Base-by-base conservation (phyloP, 2,797 vertebrate genomes). In the Tiaroga cobitis region DNA sequence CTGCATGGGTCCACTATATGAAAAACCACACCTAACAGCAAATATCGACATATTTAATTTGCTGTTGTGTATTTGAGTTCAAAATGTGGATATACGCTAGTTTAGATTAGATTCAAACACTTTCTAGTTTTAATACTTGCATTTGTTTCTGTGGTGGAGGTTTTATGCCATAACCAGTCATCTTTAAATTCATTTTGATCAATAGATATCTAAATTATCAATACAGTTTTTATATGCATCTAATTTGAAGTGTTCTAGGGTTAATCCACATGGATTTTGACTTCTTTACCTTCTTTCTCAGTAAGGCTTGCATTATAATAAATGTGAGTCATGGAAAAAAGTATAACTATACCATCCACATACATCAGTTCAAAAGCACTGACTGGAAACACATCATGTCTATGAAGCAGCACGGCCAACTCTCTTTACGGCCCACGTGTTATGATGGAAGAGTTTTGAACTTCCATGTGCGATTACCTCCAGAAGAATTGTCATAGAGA, bases 361-460 rank as follows among this genome's bases (percentile, higher is more conserved):
- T 29, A 46, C 77, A 81, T 80, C 21, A n/a, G 70, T 84, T 77
- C 41, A 72, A 41, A 85, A 26, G 41, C 86, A 65, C 29, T 74
- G 43, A 68, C 68, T 16, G 54, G 74, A 56, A 41, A 80, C 51
- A 46, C 67, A 37, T 43, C 81, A 79, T 51, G 63, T 69, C 26
- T 74, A 29, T 43, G 43, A 79, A 43, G 37, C n/a, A 70, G 54
- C 24, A 11, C 6, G 9, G 51, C 26, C 56, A 51, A 49, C 32
- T 72, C 63, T 81, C n/a, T 63, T 39, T 54, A 74, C 24, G 18
- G 32, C 34, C 63, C 75, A 46, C 32, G 32, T 54, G 54, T 65
- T 83, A 80, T 79, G 74, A 73, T 43, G 72, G 29, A 15, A 37
- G 7, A 41, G 65, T 83, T 87, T 87, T 72, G 26, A 77, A 74